These are phyloP conservation scores for Horisme vitalbata DNA, from an alignment of 2,888 invertebrate species.

Conservation along the genomic window DNA sequence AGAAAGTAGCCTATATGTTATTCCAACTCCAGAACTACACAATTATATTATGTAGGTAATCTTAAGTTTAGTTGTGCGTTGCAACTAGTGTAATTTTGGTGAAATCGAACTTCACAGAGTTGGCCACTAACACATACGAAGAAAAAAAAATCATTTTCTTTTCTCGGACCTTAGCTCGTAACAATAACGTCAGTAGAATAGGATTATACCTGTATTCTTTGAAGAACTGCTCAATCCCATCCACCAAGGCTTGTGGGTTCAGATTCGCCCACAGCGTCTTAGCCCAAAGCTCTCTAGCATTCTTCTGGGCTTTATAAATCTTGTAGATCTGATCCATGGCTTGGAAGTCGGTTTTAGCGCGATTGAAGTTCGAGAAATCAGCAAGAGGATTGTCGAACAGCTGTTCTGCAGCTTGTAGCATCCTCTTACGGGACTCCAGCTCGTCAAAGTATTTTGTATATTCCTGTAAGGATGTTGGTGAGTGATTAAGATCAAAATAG, in stretches of 20 bases:
- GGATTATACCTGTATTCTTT: slow-evolving; percentile 84
- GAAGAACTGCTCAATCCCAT: slow-evolving; percentile 93
- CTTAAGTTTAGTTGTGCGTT: too few relatives aligned
- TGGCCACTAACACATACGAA: too few relatives aligned
- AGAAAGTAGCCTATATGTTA: too few relatives aligned
- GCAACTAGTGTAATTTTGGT: too few relatives aligned
- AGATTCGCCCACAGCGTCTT: slow-evolving; percentile 94
- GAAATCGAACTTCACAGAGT: too few relatives aligned
- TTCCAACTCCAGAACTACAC: too few relatives aligned
- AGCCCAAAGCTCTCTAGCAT: slow-evolving; percentile 91
- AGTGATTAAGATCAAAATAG: too few relatives aligned
- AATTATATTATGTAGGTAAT: too few relatives aligned
- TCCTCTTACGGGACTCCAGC: slow-evolving; percentile 85
- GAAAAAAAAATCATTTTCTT: too few relatives aligned
- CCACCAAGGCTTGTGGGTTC: slow-evolving; percentile 91
- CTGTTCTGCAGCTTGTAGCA: slow-evolving; percentile 86
- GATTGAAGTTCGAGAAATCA: slow-evolving; percentile 89
- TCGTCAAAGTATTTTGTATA: slow-evolving; percentile 85
- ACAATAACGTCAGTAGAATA: too few relatives aligned
- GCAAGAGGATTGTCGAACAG: slow-evolving; percentile 94
- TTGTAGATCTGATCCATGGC: slow-evolving; percentile 88
- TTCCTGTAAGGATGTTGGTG: too few relatives aligned
- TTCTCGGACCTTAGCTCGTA: too few relatives aligned
- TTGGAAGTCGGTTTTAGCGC: slow-evolving; percentile 84
- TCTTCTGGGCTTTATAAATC: slow-evolving; percentile 90